Evolutionary conservation across 2,888 invertebrate genomes (phyloP), one percentile per base, ranked within the genome.

Genomic region (Scaeva pyrastri): DNA sequence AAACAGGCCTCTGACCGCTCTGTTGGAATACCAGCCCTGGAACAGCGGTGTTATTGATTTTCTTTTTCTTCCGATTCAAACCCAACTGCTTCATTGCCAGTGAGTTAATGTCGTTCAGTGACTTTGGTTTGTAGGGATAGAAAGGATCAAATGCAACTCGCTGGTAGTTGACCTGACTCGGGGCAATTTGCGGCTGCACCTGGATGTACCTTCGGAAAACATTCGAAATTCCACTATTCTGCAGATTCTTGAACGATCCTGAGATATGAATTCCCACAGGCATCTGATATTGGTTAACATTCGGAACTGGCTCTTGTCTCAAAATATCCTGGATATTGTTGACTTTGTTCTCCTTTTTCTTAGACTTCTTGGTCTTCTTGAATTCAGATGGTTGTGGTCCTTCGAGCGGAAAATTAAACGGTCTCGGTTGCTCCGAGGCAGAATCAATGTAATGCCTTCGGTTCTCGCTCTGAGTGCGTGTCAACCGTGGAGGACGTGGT

Each of bases 91-190:
- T 93, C 50, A 95, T 94, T 3, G 96, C 96, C 88, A 96, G 90
- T 50, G 96, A 92, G 92, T 96, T 96, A 0, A 96, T 94, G 75
- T 96, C 96, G 43, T 95, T 94, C 0, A 96, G 96, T 87, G 94
- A 95, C 79, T 95, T 94, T 0, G 96, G 96, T 90, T 96, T 96
- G 89, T 94, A 96, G 2, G 93, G 94, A 89, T 94, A 94, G 87
- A 96, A 94, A 19, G 96, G 96, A 90, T 96, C 96, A 73, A 91
- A 89, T 39, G 91, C 90, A 21, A 91, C 89, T 11, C 91, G 91
- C 39, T 91, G 91, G 58, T 90, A 90, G 12, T 43, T 80, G 0
- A 55, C 39, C 26, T 80, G 77, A 41, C 73, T 88, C 11, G 73
- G 74, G 31, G 77, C 50, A 41, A 76, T 16, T 39, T 75, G 70